These are phyloP conservation scores for Bursaphelenchus mucronatus DNA, from an alignment of 1,140 invertebrate species.

Conservation along the genomic window DNA sequence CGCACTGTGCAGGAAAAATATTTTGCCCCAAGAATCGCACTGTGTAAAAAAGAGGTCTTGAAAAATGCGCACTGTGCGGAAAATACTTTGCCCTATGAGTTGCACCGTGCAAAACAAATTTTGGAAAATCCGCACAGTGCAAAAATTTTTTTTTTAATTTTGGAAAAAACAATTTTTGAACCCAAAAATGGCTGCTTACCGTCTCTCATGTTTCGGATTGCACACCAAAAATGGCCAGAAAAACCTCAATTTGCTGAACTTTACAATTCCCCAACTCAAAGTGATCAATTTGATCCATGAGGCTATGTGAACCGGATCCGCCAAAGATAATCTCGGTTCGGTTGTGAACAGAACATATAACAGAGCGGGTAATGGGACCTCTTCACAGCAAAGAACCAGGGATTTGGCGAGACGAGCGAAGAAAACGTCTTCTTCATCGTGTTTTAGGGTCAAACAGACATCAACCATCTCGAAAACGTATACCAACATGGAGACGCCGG, in stretches of 20 bases:
- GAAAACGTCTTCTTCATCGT: constrained; percentile 59
- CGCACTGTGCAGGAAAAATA: too few relatives aligned
- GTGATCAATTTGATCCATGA: constrained; percentile 58
- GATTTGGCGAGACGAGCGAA: constrained; percentile 58
- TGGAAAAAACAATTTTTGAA: neutral
- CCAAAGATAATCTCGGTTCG: constrained; percentile 55
- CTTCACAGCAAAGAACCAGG: constrained; percentile 55
- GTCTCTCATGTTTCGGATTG: constrained; percentile 55
- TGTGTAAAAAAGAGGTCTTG: too few relatives aligned
- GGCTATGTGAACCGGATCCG: constrained; percentile 44
- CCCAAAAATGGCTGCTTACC: constrained; percentile 22
- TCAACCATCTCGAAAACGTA: constrained; percentile 59
- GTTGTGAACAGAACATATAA: constrained; percentile 57
- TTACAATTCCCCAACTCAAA: constrained; percentile 57
- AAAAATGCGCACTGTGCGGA: too few relatives aligned
- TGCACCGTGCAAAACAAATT: too few relatives aligned
- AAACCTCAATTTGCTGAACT: constrained; percentile 59
- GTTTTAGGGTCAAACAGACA: constrained; percentile 56
- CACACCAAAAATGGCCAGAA: constrained; percentile 58
- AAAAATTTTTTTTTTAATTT: neutral
- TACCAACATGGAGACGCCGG: constrained; percentile 53
- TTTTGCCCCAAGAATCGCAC: too few relatives aligned
- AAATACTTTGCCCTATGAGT: too few relatives aligned
- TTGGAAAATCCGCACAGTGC: too few relatives aligned
- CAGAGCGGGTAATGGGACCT: constrained; percentile 52